Conservation (phyloP, 2,113 vertebrate species). For the Malurus alboscapulatus region DNA sequence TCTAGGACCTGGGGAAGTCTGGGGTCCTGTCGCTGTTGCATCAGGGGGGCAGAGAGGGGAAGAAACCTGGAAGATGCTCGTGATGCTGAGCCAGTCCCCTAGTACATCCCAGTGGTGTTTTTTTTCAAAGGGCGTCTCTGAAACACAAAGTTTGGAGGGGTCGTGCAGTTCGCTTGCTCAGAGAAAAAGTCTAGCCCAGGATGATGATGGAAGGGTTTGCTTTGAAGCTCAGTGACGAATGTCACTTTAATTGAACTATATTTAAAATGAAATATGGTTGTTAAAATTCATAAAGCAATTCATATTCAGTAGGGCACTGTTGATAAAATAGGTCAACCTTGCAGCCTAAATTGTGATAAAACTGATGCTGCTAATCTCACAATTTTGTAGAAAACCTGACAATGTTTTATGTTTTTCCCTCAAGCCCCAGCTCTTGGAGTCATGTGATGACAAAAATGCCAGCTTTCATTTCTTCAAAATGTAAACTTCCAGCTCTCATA, state of each 20-base stretch:
- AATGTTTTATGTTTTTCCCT: slow-evolving; percentile 45
- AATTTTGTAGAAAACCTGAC: slow-evolving; percentile 46
- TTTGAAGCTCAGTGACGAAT: neutral
- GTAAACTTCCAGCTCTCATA: slow-evolving; percentile 59
- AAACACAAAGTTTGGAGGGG: neutral
- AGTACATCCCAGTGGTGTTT: neutral
- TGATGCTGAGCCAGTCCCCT: neutral
- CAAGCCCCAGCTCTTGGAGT: slow-evolving; percentile 47
- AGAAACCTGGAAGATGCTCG: neutral
- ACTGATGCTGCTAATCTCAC: slow-evolving; percentile 35
- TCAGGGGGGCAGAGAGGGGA: neutral
- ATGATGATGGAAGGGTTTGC: neutral
- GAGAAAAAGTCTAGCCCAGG: neutral
- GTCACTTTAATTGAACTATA: slow-evolving; percentile 30
- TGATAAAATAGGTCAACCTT: slow-evolving; percentile 55
- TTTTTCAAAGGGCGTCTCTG: neutral
- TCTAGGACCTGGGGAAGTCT: neutral
- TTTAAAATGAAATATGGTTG: slow-evolving; percentile 42
- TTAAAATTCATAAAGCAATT: slow-evolving; percentile 60
- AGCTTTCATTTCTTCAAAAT: slow-evolving; percentile 59
- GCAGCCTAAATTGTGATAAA: slow-evolving; percentile 50
- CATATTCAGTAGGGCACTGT: slow-evolving; percentile 44
- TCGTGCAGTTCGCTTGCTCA: neutral
- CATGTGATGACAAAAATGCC: slow-evolving; percentile 62
- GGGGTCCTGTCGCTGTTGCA: neutral